A percentile compares a stretch with the other conserved stretches of the same genome.
Evolutionary conservation across 2,113 vertebrate species (phyloP).

Genomic region (Varanus salvator): DNA sequence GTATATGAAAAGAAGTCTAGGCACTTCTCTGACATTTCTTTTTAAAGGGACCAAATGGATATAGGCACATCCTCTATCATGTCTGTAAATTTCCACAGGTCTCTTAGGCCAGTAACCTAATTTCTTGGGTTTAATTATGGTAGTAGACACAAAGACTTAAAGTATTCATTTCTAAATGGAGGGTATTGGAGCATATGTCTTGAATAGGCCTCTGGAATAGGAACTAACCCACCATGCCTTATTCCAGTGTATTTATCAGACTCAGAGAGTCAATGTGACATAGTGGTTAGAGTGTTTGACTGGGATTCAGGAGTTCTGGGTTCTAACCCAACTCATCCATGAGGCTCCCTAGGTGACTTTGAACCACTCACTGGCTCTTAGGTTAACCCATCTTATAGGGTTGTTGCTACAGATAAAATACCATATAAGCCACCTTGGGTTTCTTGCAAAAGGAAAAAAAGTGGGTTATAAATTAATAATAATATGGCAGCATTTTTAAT

Average conservation of each 20-base stretch:
- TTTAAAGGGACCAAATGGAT: not conserved
- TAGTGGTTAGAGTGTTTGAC: no score
- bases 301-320: no score
- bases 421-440: no score
- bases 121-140: not conserved
- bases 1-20: not conserved
- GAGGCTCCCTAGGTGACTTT: no score
- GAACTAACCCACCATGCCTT: not conserved
- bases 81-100: not conserved
- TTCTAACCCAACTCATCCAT: no score
- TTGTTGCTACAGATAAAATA: no score
- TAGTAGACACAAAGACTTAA: not conserved
- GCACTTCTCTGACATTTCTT: not conserved
- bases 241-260: not conserved
- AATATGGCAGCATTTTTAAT: not conserved
- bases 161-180: not conserved
- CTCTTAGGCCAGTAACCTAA: not conserved
- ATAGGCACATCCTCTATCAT: not conserved
- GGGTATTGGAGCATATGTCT: not conserved
- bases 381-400: no score
- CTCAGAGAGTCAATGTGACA: no score
- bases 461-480: no score
- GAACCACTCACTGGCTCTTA: no score
- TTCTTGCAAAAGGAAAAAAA: no score
- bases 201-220: not conserved